Percentiles rank a stretch among this genome's conserved stretches.
Conservation (phyloP, 1,140 invertebrate genomes). For the Papilio glaucus region DNA sequence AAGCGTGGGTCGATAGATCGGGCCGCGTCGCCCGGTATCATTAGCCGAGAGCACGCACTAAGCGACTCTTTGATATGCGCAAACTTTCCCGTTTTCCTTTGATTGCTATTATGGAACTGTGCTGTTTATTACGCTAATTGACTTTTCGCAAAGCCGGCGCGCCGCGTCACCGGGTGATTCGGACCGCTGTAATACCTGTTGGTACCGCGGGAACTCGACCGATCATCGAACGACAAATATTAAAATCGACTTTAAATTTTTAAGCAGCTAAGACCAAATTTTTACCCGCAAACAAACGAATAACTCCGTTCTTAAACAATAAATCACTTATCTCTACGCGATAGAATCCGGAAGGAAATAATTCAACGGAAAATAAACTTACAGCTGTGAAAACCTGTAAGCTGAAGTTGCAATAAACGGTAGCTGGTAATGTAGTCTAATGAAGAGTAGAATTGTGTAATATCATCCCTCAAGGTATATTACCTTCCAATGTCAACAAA, state of each 20-base stretch:
- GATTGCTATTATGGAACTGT: conserved; percentile 79
- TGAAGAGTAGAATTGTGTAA: neutral
- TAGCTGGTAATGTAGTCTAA: neutral
- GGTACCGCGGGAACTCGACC: conserved; percentile 1
- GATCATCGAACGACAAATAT: neutral
- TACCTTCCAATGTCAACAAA: neutral
- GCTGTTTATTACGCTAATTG: conserved; percentile 82
- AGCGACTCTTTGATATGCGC: conserved; percentile 78
- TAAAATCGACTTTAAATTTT: neutral
- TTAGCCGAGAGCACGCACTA: conserved; percentile 69
- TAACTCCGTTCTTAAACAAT: no score
- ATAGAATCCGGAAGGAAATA: no score
- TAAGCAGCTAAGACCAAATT: neutral
- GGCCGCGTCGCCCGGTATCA: conserved; percentile 56
- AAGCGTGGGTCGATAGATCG: conserved; percentile 24
- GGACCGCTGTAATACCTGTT: conserved; percentile 47
- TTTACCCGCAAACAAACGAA: conserved; percentile 23
- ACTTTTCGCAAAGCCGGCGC: conserved; percentile 76
- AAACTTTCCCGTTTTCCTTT: conserved; percentile 80
- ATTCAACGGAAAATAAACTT: no score
- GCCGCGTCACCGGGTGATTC: conserved; percentile 57
- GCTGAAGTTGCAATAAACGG: no score
- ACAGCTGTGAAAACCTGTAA: no score
- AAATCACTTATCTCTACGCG: no score
- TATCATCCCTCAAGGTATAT: no score